Evolutionary conservation across 2,797 vertebrate species (phyloP).

Genomic region (Hydrophis major): DNA sequence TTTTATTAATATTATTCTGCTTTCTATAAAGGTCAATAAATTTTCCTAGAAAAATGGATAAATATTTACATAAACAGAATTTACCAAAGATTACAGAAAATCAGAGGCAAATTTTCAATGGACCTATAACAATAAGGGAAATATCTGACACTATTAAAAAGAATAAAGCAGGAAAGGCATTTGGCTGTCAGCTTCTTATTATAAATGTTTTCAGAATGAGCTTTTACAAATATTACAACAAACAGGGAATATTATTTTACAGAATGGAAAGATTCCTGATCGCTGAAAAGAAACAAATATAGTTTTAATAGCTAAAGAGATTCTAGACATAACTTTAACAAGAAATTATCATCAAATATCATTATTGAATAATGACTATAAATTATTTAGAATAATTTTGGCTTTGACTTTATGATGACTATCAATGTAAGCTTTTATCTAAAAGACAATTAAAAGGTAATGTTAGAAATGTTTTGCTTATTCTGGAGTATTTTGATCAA

Average conservation of each 20-base stretch:
- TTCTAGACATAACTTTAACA: neutral
- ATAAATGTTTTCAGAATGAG: neutral
- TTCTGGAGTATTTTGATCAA: neutral
- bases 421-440: neutral
- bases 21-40: neutral
- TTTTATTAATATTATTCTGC: neutral
- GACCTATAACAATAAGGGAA: neutral
- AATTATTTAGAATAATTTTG: neutral
- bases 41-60: neutral
- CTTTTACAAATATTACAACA: neutral
- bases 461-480: neutral
- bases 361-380: neutral
- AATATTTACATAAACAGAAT: neutral
- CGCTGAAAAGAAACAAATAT: neutral
- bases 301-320: neutral
- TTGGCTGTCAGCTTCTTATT: neutral
- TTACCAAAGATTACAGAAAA: neutral
- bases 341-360: neutral
- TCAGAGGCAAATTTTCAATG: neutral
- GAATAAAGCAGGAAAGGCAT: neutral
- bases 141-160: neutral
- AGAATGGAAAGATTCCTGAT: neutral
- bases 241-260: neutral
- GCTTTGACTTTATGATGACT: neutral
- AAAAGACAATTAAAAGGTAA: neutral